These are phyloP conservation scores for Pipistrellus nathusii DNA, from an alignment of 2,797 vertebrate genomes.

Conservation along the genomic window DNA sequence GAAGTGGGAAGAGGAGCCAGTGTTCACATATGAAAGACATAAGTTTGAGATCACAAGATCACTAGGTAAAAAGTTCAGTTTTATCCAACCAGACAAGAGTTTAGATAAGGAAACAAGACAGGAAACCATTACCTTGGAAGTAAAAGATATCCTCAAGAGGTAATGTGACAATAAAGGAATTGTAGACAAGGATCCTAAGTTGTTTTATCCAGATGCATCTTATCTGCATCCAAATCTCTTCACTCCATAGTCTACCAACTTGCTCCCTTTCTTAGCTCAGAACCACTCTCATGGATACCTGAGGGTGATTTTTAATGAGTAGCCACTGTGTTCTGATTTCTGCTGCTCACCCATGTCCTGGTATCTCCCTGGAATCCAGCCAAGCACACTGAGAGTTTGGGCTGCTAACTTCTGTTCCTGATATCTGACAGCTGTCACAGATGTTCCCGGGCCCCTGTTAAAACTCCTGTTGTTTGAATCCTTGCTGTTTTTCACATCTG, in stretches of 20 bases:
- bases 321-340: conserved; percentile 24
- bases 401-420: conserved; percentile 47
- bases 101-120: not conserved
- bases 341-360: not conserved
- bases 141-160: not conserved
- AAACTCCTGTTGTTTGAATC: conserved; percentile 28
- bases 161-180: not conserved
- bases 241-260: not conserved
- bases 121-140: not conserved
- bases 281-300: not conserved
- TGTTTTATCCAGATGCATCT: not conserved
- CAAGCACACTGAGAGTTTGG: conserved; percentile 19
- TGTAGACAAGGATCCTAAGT: not conserved
- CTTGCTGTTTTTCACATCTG: conserved; percentile 59
- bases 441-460: not conserved
- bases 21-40: not conserved
- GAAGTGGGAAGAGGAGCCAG: not conserved
- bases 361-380: conserved; percentile 28
- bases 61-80: not conserved
- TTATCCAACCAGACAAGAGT: not conserved
- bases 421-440: conserved; percentile 63
- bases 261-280: not conserved
- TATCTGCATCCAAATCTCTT: not conserved
- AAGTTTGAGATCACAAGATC: not conserved
- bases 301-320: not conserved